Evolutionary conservation across 2,888 invertebrate species (phyloP), one percentile per base, ranked within the genome.

Genomic region (Catocala nupta): DNA sequence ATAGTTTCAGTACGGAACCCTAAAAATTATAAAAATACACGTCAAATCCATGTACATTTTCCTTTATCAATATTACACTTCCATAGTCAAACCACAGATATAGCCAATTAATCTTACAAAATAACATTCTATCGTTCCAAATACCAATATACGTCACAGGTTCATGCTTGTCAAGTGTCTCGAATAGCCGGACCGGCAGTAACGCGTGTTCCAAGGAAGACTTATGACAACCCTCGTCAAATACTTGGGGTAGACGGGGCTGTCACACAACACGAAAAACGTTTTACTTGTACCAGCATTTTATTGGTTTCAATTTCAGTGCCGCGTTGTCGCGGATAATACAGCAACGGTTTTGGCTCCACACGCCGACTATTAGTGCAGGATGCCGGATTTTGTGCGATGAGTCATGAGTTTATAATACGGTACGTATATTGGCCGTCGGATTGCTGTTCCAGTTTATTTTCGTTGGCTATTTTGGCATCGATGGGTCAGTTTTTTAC

Each of bases 221-320:
- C 92, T 92, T 93, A 93, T 93, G 93, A 93, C 90, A 89, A 93
- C 92, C 93, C 92, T 90, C 86, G 90, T 93, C 93, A 92, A 83
- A 80, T 72, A 75, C 72, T 53, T 55, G 59, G 66, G 61, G 63
- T 62, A 64, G 62, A 55, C 70, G 70, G 54, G 80, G 81, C 76
- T 85, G 86, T 87, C 89, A 84, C 84, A 80, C 83, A 84, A 91
- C 91, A 90, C 82, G 87, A 87, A 89, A 92, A 92, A 87, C 91
- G 90, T 93, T 93, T 92, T 87, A 92, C 86, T 86, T 80, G 70
- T 82, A 83, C 81, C 77, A 87, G 89, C 90, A 90, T 92, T 93
- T 92, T 90, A 90, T 92, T 92, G 92, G 91, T 92, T 92, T 92
- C 92, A 88, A 92, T 93, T 92, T 91, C 89, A 90, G 84, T 84